A percentile compares a stretch with the other conserved stretches of the same genome.
Evolutionary conservation across 2,113 vertebrate species (phyloP).

Genomic region (Scopus umbretta): DNA sequence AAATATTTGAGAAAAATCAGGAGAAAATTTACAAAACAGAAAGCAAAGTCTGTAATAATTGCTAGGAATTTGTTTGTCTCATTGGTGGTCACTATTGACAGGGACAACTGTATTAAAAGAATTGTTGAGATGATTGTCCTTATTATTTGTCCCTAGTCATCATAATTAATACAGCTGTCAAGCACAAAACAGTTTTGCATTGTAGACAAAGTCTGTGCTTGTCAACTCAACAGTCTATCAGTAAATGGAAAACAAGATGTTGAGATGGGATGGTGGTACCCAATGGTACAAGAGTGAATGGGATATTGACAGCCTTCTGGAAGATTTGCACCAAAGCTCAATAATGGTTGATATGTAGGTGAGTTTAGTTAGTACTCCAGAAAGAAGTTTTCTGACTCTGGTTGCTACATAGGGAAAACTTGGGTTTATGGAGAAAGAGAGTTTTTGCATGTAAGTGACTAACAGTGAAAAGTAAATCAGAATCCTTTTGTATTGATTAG

Average conservation of each 20-base stretch:
- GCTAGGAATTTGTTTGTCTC: neutral
- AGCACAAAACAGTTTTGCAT: neutral
- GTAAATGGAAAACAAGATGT: neutral
- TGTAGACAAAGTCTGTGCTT: neutral
- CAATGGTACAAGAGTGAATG: neutral
- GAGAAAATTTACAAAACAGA: neutral
- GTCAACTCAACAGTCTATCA: neutral
- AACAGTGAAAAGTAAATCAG: neutral
- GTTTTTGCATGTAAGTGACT: neutral
- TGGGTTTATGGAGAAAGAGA: neutral
- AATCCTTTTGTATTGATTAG: neutral
- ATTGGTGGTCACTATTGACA: neutral
- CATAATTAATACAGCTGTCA: neutral
- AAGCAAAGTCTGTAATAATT: neutral
- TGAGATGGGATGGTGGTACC: neutral
- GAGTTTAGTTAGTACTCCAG: neutral
- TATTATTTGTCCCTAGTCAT: neutral
- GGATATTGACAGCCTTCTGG: neutral
- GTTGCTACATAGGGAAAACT: neutral
- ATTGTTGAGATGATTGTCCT: neutral
- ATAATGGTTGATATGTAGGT: accelerated
- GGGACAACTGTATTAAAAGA: neutral
- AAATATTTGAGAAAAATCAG: neutral
- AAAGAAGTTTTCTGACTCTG: neutral
- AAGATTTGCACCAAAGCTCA: neutral